Base-by-base conservation (phyloP, 1,140 invertebrate species). In the Elysia chlorotica region DNA sequence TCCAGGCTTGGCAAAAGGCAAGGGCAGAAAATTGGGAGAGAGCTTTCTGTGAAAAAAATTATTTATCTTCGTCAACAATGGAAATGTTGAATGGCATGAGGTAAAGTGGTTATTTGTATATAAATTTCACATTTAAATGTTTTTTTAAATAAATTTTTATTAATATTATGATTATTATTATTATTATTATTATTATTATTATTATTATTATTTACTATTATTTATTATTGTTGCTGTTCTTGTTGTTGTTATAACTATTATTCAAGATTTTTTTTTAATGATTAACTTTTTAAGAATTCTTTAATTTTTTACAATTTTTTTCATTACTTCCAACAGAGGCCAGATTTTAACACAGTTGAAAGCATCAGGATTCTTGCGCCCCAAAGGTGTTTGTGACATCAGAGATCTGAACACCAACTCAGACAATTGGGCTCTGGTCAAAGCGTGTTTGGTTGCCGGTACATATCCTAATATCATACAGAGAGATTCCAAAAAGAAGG, bases 351-450 rank as follows among this genome's bases (percentile, higher is more conserved):
- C 92, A 1, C 94, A 97, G 77, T 85, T 98, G n/a, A 89, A 95
- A 74, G 93, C 94, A 0, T 91, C 93, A 0, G 92, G 94, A 5
- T 93, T 98, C 80, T 92, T 99, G 0, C 91, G 92, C 70, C 90
- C 92, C 0, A 88, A 92, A 78, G 93, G 93, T 0, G 89, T 91
- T 2, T 91, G 93, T 0, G 92, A 94, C 81, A 92, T 95, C 33
- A 88, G 92, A 76, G 92, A 92, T 76, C 88, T 94, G 2, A 98
- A 98, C 88, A 85, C 89, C 0, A 94, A 96, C 87, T 95, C 95
- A 0, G 92, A 94, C 79, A 95, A 94, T 86, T 98, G 96, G 95
- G 91, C 93, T 21, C 90, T 97, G 19, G 93, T 98, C 0, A 98
- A 98, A 87, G 96, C 95, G 2, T 94, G 94, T 3, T 83, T 99